These are phyloP conservation scores for Drosophila borborema DNA, from an alignment of 2,888 invertebrate species.

Conservation along the genomic window DNA sequence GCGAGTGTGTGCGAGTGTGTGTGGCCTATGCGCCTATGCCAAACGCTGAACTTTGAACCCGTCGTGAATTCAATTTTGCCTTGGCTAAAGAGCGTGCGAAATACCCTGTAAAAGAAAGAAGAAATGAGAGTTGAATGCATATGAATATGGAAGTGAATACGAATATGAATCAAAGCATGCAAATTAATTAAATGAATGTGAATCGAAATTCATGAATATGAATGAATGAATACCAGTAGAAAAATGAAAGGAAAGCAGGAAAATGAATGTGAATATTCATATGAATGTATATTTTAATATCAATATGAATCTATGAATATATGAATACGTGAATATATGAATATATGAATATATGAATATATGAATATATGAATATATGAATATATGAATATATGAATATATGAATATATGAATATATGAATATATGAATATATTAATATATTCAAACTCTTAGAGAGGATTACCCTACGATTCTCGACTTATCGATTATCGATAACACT, in stretches of 20 bases:
- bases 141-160: background rate
- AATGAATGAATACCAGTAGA: background rate
- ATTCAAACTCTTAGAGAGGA: too few relatives aligned
- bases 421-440: too few relatives aligned
- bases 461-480: too few relatives aligned
- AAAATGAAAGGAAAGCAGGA: background rate
- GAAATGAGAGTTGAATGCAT: background rate
- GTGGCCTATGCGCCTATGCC: constrained; percentile 33
- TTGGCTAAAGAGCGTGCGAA: background rate
- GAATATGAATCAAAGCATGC: background rate
- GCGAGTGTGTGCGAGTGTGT: constrained; percentile 6
- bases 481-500: constrained; percentile 1
- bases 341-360: background rate
- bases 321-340: background rate
- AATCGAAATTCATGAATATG: background rate
- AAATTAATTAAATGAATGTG: background rate
- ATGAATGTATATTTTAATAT: background rate
- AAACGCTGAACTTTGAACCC: constrained; percentile 68
- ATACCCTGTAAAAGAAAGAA: constrained; percentile 9
- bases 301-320: background rate
- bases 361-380: too few relatives aligned
- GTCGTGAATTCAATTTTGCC: background rate
- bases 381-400: too few relatives aligned
- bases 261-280: background rate
- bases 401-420: too few relatives aligned